These are phyloP conservation scores for Brenthis daphne DNA, from an alignment of 2,888 invertebrate species.

Conservation along the genomic window DNA sequence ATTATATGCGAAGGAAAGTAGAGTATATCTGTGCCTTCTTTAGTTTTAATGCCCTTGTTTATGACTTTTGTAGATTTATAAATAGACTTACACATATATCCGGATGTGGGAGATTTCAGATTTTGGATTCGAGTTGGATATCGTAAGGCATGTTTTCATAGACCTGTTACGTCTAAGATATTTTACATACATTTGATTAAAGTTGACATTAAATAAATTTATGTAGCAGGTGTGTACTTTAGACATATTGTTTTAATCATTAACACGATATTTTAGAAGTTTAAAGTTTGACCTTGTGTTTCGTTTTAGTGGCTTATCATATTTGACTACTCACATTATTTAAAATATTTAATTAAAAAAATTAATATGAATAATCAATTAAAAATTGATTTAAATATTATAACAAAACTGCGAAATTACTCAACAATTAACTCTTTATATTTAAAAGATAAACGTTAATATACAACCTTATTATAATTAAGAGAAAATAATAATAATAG, in stretches of 20 bases:
- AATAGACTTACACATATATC: conserved; percentile 45
- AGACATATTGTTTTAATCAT: conserved; percentile 49
- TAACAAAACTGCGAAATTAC: too few species aligned
- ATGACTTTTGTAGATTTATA: conserved; percentile 57
- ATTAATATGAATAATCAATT: background rate
- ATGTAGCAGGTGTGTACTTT: conserved; percentile 31
- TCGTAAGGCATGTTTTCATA: conserved; percentile 35
- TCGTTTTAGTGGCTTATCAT: conserved; percentile 24
- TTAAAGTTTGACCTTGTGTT: conserved; percentile 51
- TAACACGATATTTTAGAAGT: conserved; percentile 44
- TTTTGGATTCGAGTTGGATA: conserved; percentile 45
- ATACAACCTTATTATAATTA: too few species aligned
- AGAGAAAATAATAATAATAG: too few species aligned
- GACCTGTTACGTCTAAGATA: conserved; percentile 28
- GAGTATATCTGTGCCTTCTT: conserved; percentile 36
- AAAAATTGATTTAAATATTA: too few species aligned
- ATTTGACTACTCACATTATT: conserved; percentile 6
- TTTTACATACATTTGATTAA: conserved; percentile 20
- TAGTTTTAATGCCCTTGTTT: conserved; percentile 47
- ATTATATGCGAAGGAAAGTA: background rate
- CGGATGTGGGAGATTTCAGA: conserved; percentile 52
- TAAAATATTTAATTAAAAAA: background rate
- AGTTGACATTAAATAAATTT: conserved; percentile 24
- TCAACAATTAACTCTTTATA: too few species aligned
- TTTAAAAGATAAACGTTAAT: too few species aligned